Evolutionary conservation across 2,888 invertebrate species (phyloP), one percentile per base, ranked within the genome.

Genomic region (Drosophila meridionalis): DNA sequence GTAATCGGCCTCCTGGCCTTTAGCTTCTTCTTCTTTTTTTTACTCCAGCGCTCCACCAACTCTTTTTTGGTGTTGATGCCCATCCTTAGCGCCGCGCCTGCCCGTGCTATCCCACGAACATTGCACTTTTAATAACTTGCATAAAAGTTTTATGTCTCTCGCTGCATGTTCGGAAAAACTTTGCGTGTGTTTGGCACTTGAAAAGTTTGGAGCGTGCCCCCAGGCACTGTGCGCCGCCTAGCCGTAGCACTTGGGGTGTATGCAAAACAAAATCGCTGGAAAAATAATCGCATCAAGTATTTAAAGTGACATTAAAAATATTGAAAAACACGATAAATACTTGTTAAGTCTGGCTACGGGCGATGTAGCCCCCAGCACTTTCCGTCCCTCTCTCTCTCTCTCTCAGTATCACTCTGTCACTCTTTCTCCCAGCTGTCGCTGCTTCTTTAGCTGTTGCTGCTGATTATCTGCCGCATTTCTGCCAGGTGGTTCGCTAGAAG

Each of bases 281-380:
- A 86, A 87, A 87, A 83, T 80, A 87, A 84, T 81, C 90, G 82
- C 82, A 75, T 88, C 86, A 90, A 89, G 89, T 89, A 90, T 90
- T 89, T 89, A 90, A 89, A 90, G 80, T 90, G 83, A 86, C 89
- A 90, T 89, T 90, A 88, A 88, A 90, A 90, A 90, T 90, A 89
- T 90, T 89, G 85, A 90, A 90, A 90, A 87, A 90, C 90, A 88
- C 89, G 90, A 90, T 89, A 89, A 90, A 89, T 88, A 86, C 83
- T 87, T 85, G 87, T 82, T 90, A 87, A 90, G 89, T 83, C 73
- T 64, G 57, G 48, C 78, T 63, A 30, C 78, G 40, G 82, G 73
- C 81, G 61, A 20, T 34, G 32, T 28, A 30, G 12, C 50, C 43
- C 12, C 12, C 48, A 48, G 56, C 36, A 30, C 7, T 11, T 11